Base-by-base conservation (phyloP, 2,113 vertebrate species). In the Hippocampus comes region DNA sequence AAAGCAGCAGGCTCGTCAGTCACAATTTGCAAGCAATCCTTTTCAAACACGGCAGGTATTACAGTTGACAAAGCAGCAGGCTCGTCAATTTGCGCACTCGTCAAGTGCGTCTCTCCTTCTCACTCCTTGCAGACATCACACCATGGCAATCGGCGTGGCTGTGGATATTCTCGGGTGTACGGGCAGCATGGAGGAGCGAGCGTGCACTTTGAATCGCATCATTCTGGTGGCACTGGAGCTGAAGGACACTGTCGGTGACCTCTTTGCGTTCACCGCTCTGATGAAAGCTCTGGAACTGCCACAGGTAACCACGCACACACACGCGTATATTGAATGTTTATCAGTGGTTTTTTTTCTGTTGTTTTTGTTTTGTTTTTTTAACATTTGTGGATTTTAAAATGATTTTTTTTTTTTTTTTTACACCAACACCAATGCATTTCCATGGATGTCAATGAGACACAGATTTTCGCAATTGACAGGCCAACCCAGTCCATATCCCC, bases 201-300 rank as follows among this genome's bases (percentile, higher is more conserved):
- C 94, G 0, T 93, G 94, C 59, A 96, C 97, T 0, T 85, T 99
- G 61, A 94, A 96, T 68, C 95, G 93, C 78, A 94, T 99, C 85
- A 96, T 99, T 86, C 94, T 96, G 78, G 95, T 99, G 0, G 95
- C 96, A 0, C 82, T 95, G 88, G 96, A 98, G 80, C 90, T 99
- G 78, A 99, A 98, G 82, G 95, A 98, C 74, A 76, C 91, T 0
- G 90, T 98, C 89, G 97, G 97, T 21, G 96, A 98, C 83, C 89
- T 98, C 81, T 99, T 94, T 23, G 94, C 96, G 0, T 98, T 99
- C 92, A 96, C 96, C 0, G 95, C 96, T 34, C 82, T 99, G 85
- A 99, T 99, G 97, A 98, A 98, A 86, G 96, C 96, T 15, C 91
- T 99, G 81, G 96, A 98, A 86, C 94, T 98, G 94, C 95, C 94